Base-by-base conservation (phyloP, 2,113 vertebrate species). In the Malurus alboscapulatus region DNA sequence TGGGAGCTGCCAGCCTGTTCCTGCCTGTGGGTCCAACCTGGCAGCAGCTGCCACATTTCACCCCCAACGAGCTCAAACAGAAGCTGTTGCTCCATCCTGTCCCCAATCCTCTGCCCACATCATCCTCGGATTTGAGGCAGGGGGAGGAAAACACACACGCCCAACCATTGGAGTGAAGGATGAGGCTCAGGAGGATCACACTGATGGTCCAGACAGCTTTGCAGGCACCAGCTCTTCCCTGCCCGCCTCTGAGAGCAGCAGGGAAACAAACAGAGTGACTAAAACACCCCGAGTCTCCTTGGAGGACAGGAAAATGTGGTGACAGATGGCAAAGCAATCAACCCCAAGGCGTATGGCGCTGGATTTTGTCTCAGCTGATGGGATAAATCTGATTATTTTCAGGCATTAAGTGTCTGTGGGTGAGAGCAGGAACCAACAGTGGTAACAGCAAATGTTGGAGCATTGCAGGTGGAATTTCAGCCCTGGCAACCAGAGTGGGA, bases 261-360 rank as follows among this genome's bases (percentile, higher is more conserved):
- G 69, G 45, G 79, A 57, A 82, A 61, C 54, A 93, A 88, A 53
- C 24, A 55, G 57, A 81, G 42, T 1, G 34, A 69, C 54, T 29
- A 22, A 80, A 75, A 25, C 67, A 38, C 8, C 42, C 66, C 16
- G 53, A 57, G 38, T 12, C 54, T 84, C 44, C 84, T 88, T 2
- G 4, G 55, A 71, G 86, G 53, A 54, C 1, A 8, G 67, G 50
- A 26, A 61, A 89, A 74, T 2, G 14, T 6, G 62, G 44, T 0
- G 10, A 84, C 76, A 91, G 91, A 94, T 75, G 88, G 94, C 57
- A 53, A 75, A 85, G 55, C 36, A 65, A 87, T 82, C 75, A 77
- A 65, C 88, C 45, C 51, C 69, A 62, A 78, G 0, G 4, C 74
- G 59, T 5, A 50, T 1, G 1, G 67, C 0, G 0, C 71, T 89